A percentile compares a stretch with the other conserved stretches of the same genome.
Conservation (phyloP, 2,113 vertebrate genomes). For the Dunckerocampus dactyliophorus region DNA sequence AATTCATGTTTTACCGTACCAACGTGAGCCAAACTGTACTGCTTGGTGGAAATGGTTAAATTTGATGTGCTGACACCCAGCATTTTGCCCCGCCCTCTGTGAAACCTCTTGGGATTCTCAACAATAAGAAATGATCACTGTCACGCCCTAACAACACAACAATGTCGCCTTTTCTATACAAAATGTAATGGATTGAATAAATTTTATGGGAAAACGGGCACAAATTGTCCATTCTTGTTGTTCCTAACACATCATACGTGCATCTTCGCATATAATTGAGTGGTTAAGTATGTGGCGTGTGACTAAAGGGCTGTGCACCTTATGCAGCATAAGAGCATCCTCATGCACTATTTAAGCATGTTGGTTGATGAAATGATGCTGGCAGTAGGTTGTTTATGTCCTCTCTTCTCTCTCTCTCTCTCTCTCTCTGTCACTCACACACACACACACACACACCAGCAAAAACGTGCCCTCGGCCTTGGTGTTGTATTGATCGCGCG, state of each 20-base stretch:
- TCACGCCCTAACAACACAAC: conserved; percentile 14
- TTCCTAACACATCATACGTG: not conserved
- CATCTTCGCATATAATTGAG: too few species aligned
- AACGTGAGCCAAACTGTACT: not conserved
- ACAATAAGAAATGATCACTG: conserved; percentile 6
- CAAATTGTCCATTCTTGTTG: not conserved
- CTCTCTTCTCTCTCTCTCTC: too few species aligned
- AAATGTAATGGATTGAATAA: conserved; percentile 58
- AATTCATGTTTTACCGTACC: not conserved
- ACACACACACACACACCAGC: too few species aligned
- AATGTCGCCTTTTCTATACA: conserved; percentile 38
- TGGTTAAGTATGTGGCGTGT: too few species aligned
- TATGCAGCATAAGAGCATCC: too few species aligned
- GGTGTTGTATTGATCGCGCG: not conserved
- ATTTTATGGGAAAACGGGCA: conserved; percentile 33
- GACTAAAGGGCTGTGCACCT: too few species aligned
- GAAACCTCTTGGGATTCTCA: conserved; percentile 37
- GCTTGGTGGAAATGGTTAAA: not conserved
- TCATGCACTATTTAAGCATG: too few species aligned
- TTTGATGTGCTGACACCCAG: not conserved
- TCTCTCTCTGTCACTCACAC: too few species aligned
- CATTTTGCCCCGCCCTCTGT: conserved; percentile 14
- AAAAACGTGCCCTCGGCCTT: not conserved
- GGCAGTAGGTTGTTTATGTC: too few species aligned
- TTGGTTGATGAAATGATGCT: too few species aligned